These are phyloP conservation scores for Ectemnius continuus DNA, from an alignment of 2,888 invertebrate species.

Conservation along the genomic window DNA sequence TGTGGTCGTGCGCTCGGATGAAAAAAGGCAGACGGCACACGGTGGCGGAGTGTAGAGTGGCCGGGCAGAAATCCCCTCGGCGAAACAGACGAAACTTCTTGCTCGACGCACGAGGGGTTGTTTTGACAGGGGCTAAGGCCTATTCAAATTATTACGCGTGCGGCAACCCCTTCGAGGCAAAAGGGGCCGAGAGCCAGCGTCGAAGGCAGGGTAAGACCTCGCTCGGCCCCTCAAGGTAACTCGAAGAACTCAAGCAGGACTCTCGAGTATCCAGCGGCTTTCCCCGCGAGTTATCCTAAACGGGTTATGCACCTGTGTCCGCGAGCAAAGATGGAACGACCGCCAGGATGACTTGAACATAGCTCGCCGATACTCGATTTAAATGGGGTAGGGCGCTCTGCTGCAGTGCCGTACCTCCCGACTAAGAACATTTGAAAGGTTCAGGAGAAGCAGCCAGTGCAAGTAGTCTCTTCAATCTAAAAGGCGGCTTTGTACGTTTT, in stretches of 20 bases:
- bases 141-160: conserved; percentile 63
- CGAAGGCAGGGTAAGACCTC: conserved; percentile 40
- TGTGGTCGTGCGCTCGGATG: conserved; percentile 26
- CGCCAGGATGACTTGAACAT: neutral
- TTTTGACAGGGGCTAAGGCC: conserved; percentile 55
- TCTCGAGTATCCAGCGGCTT: conserved; percentile 47
- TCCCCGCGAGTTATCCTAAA: conserved; percentile 46
- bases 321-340: neutral
- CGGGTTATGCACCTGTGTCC: conserved; percentile 37
- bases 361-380: conserved; percentile 2
- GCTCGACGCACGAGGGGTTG: conserved; percentile 53
- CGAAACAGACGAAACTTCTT: conserved; percentile 52
- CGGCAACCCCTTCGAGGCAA: conserved; percentile 47
- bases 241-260: conserved; percentile 42
- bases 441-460: conserved; percentile 26
- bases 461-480: conserved; percentile 33
- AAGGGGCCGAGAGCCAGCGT: conserved; percentile 21
- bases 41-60: conserved; percentile 6
- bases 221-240: conserved; percentile 35
- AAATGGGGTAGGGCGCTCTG: conserved; percentile 30
- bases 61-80: conserved; percentile 39
- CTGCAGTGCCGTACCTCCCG: conserved; percentile 58
- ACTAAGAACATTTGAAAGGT: conserved; percentile 40
- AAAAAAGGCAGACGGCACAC: conserved; percentile 39
- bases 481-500: conserved; percentile 22